A percentile compares a stretch with the other conserved stretches of the same genome.
Conservation (phyloP, 1,140 invertebrate genomes). For the Bacillus rossius region DNA sequence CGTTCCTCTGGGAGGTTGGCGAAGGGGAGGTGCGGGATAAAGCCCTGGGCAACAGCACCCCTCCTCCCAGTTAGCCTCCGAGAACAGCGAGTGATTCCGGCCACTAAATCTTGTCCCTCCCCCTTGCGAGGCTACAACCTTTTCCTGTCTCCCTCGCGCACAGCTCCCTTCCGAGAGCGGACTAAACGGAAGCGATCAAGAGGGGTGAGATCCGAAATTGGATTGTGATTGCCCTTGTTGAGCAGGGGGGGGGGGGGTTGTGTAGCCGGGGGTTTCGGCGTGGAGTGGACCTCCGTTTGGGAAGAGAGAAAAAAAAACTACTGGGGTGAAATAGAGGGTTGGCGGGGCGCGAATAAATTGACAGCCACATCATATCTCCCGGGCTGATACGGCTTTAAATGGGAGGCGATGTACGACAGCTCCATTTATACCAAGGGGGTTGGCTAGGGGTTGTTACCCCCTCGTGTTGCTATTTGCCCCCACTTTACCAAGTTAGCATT, state of each 20-base stretch:
- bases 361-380: conserved; percentile 5
- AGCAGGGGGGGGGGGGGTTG: background rate
- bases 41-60: no score
- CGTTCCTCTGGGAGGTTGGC: background rate
- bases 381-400: background rate
- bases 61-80: background rate
- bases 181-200: conserved; percentile 7
- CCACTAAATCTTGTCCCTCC: conserved; percentile 1
- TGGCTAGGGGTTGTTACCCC: no score
- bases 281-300: background rate
- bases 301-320: background rate
- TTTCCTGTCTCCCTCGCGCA: conserved; percentile 1
- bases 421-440: no score
- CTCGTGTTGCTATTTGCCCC: background rate
- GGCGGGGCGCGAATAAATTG: conserved; percentile 11
- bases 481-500: no score
- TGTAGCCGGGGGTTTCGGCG: no score
- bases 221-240: conserved; percentile 7
- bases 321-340: no score
- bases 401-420: background rate
- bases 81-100: background rate
- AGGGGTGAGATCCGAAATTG: conserved; percentile 5
- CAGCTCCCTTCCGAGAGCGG: no score
- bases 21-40: background rate
- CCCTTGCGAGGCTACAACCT: background rate